A percentile compares a stretch with the other conserved stretches of the same genome.
phyloP scores from a whole-genome alignment of 1,140 invertebrate species.

The Drosophila oshimai region DNA sequence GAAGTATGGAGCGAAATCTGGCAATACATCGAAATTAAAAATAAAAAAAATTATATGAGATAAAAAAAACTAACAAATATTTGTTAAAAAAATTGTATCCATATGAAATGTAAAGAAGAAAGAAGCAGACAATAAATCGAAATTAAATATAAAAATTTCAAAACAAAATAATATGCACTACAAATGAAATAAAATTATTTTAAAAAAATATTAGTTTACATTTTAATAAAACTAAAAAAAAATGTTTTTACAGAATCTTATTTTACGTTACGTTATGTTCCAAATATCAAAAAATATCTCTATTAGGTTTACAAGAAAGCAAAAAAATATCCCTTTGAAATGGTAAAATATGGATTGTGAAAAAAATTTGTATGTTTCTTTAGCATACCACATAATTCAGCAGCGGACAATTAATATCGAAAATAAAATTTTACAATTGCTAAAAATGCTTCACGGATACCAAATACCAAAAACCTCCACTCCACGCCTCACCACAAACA shows the following conservation, averaged over 20 bases:
- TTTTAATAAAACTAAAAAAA: background rate
- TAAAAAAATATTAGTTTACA: background rate
- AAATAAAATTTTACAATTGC: no score
- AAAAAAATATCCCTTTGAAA: no score
- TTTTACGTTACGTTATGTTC: no score
- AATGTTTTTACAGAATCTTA: no score
- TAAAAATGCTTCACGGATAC: background rate
- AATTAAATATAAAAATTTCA: no score
- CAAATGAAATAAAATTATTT: background rate
- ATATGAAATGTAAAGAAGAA: no score
- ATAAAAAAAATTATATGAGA: background rate
- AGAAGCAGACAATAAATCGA: no score
- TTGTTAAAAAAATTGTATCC: background rate
- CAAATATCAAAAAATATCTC: no score
- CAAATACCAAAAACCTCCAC: background rate
- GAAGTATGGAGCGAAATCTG: constrained; percentile 82
- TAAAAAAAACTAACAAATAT: background rate
- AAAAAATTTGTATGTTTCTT: background rate
- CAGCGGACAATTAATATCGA: no score
- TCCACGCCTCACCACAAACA: background rate
- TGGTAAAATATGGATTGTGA: no score
- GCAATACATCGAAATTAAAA: constrained; percentile 48
- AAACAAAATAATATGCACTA: background rate
- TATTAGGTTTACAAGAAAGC: no score
- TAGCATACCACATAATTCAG: no score